phyloP scores from a whole-genome alignment of 2,113 vertebrate genomes.

The Triplophysa dalaica region DNA sequence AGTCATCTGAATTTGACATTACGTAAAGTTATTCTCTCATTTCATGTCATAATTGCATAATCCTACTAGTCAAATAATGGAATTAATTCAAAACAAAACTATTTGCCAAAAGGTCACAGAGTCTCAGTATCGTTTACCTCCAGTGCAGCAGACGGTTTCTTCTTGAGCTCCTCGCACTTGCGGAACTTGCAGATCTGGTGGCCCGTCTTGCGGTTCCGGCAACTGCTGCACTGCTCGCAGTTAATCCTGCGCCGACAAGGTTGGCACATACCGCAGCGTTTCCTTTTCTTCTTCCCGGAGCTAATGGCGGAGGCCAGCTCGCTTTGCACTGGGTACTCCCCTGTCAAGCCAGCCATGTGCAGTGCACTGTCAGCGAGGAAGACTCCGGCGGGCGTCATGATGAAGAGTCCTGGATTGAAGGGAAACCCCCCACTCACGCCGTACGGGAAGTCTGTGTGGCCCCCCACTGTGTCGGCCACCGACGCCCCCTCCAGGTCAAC shows the following conservation, averaged over 20 bases:
- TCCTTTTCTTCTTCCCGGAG: constrained; percentile 98
- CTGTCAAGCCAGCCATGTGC: constrained; percentile 95
- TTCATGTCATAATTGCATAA: too few relatives aligned
- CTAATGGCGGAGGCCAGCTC: constrained; percentile 97
- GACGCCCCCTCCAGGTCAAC: constrained; percentile 93
- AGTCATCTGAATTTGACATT: background rate
- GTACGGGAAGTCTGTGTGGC: constrained; percentile 96
- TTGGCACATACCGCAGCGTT: constrained; percentile 97
- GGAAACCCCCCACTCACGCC: constrained; percentile 90
- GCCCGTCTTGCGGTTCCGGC: constrained; percentile 98
- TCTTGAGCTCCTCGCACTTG: constrained; percentile 99
- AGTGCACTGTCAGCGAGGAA: constrained; percentile 97
- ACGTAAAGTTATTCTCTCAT: background rate
- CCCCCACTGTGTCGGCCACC: constrained; percentile 86
- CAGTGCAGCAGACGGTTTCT: constrained; percentile 98
- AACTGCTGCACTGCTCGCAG: constrained; percentile 99
- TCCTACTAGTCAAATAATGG: background rate
- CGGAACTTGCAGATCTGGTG: constrained; percentile 99
- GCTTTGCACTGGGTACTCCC: constrained; percentile 94
- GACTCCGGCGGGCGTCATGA: constrained; percentile 97
- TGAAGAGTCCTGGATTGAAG: constrained; percentile 98
- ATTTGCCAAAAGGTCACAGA: constrained; percentile 10
- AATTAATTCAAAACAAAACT: background rate
- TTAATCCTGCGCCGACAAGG: constrained; percentile 98
- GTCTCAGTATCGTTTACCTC: constrained; percentile 82